Percentiles rank a stretch among this genome's conserved stretches.
These are phyloP conservation scores for Baccha elongata DNA, from an alignment of 2,888 invertebrate species.

Conservation along the genomic window DNA sequence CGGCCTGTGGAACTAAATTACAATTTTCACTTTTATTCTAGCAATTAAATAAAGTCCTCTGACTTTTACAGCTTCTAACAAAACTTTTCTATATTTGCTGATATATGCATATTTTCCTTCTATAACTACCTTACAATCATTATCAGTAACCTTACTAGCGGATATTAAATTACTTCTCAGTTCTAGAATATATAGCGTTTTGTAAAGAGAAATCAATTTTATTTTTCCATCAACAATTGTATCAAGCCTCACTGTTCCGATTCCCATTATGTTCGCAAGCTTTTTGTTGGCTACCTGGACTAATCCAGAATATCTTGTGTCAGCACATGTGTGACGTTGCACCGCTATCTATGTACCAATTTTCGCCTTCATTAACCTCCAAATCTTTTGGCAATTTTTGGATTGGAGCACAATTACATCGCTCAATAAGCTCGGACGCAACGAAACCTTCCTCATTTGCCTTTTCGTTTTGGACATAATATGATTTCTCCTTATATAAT, in stretches of 20 bases:
- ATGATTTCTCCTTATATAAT: neutral
- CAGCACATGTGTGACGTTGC: neutral
- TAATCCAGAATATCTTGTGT: slow-evolving; percentile 19
- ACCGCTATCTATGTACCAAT: slow-evolving; percentile 3
- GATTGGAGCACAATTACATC: neutral
- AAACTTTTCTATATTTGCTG: neutral
- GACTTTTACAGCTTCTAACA: slow-evolving; percentile 10
- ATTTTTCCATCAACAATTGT: slow-evolving; percentile 11
- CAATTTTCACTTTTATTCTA: neutral
- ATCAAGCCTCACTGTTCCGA: slow-evolving; percentile 6
- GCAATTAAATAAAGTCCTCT: slow-evolving; percentile 15
- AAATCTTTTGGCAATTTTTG: neutral
- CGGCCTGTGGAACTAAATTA: slow-evolving; percentile 9
- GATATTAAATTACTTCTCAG: neutral
- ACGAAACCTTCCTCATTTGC: slow-evolving; percentile 16
- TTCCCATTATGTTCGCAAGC: slow-evolving; percentile 15
- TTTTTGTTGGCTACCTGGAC: slow-evolving; percentile 21
- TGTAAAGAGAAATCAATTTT: slow-evolving; percentile 6
- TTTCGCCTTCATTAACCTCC: neutral
- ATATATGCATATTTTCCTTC: neutral
- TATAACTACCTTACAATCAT: neutral
- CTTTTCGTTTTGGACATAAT: neutral
- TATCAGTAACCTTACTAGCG: slow-evolving; percentile 7
- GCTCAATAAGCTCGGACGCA: neutral
- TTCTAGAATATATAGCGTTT: slow-evolving; percentile 5